phyloP scores from a whole-genome alignment of 1,140 invertebrate species.

The Drosophila micromelanica region DNA sequence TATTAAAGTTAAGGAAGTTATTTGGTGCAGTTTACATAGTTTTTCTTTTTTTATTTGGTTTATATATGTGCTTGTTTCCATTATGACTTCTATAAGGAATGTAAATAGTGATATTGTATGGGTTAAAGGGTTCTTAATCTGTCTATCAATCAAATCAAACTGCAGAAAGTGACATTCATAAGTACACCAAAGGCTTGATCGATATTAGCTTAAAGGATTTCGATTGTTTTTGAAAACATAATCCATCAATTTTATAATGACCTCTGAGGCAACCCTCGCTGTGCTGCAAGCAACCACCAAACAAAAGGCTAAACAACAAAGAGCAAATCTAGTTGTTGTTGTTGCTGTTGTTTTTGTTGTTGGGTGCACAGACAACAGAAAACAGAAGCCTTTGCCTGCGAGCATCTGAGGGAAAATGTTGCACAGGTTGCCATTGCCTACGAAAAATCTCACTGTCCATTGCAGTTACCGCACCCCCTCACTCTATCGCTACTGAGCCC shows the following conservation, averaged over 20 bases:
- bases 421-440: slow-evolving; percentile 72
- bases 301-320: slow-evolving; percentile 72
- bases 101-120: background rate
- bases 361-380: slow-evolving; percentile 47
- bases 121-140: slow-evolving; percentile 8
- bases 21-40: background rate
- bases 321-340: slow-evolving; percentile 54
- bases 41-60: background rate
- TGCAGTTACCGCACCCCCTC: slow-evolving; percentile 49
- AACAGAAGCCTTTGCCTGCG: slow-evolving; percentile 57
- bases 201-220: slow-evolving; percentile 8
- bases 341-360: slow-evolving; percentile 23
- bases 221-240: slow-evolving; percentile 7
- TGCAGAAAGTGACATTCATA: slow-evolving; percentile 29
- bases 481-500: slow-evolving; percentile 16
- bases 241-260: slow-evolving; percentile 47
- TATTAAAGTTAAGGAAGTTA: background rate
- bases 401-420: slow-evolving; percentile 60
- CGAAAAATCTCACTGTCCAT: slow-evolving; percentile 40
- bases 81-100: no score
- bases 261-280: slow-evolving; percentile 49
- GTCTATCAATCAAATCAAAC: slow-evolving; percentile 35
- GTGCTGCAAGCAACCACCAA: slow-evolving; percentile 64
- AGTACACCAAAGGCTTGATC: slow-evolving; percentile 20
- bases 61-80: background rate